Conservation (phyloP, 2,113 vertebrate genomes). For the Cyprinodon tularosa region DNA sequence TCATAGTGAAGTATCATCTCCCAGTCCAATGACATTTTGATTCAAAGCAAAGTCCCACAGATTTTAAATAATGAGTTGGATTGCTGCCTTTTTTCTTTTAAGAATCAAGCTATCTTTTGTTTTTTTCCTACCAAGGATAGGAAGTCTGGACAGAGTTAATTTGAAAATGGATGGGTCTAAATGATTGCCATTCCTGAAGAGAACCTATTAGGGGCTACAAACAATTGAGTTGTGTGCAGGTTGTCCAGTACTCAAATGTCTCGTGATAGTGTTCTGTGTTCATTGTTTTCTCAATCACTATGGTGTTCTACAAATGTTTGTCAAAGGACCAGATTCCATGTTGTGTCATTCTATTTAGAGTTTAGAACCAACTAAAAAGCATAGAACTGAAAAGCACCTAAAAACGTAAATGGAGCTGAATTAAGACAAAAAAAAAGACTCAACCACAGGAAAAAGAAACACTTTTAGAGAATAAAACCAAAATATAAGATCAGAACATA, state of each 20-base stretch:
- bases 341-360: background rate
- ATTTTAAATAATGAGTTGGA: conserved; percentile 56
- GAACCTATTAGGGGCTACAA: background rate
- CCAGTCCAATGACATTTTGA: conserved; percentile 66
- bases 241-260: background rate
- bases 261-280: background rate
- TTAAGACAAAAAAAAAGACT: too few species aligned
- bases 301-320: conserved; percentile 6
- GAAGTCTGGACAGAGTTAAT: background rate
- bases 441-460: too few species aligned
- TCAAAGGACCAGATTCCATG: conserved; percentile 3
- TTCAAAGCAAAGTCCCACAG: conserved; percentile 51
- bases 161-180: background rate
- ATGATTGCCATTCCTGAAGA: background rate
- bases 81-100: conserved; percentile 53
- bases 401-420: too few species aligned
- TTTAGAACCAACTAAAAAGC: background rate
- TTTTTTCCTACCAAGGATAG: background rate
- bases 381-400: too few species aligned
- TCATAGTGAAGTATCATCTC: conserved; percentile 69
- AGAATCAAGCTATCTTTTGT: conserved; percentile 18
- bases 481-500: too few species aligned
- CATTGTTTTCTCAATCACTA: background rate
- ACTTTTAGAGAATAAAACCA: too few species aligned
- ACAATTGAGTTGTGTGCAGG: background rate